Evolutionary conservation across 1,140 invertebrate species (phyloP).

Genomic region (Nautilus pompilius): DNA sequence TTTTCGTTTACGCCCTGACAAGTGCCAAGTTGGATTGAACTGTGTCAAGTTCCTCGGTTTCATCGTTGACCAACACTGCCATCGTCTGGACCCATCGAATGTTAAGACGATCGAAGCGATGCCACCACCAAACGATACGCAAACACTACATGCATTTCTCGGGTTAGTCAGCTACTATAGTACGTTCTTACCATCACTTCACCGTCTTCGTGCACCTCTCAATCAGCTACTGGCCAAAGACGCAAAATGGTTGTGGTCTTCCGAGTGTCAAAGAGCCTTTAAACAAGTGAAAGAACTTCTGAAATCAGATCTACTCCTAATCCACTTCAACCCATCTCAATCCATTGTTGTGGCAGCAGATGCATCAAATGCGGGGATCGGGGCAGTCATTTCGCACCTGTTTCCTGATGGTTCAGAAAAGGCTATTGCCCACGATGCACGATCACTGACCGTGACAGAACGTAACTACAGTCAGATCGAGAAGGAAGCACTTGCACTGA

Average conservation of each 20-base stretch:
- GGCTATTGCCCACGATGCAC: no score
- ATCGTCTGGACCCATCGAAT: slow-evolving; percentile 48
- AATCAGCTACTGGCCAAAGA: slow-evolving; percentile 10
- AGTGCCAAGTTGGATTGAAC: slow-evolving; percentile 8
- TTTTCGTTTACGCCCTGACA: not conserved
- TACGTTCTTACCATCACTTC: slow-evolving; percentile 11
- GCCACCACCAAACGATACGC: slow-evolving; percentile 40
- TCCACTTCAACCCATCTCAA: slow-evolving; percentile 14
- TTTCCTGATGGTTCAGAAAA: no score
- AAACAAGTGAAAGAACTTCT: slow-evolving; percentile 21
- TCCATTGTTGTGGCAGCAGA: no score
- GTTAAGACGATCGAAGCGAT: slow-evolving; percentile 47
- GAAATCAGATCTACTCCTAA: slow-evolving; percentile 3
- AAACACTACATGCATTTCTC: slow-evolving; percentile 47
- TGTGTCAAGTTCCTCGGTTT: slow-evolving; percentile 22
- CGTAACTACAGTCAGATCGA: no score
- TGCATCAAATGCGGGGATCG: no score
- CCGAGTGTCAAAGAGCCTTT: slow-evolving; percentile 27
- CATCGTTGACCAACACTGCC: slow-evolving; percentile 31
- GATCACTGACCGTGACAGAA: no score
- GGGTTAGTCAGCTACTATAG: slow-evolving; percentile 53
- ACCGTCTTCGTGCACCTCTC: slow-evolving; percentile 8
- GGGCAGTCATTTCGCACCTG: no score
- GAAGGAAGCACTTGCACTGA: no score
- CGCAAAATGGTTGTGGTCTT: slow-evolving; percentile 11